Evolutionary conservation across 2,888 invertebrate species (phyloP).

Genomic region (Sepiola atlantica): DNA sequence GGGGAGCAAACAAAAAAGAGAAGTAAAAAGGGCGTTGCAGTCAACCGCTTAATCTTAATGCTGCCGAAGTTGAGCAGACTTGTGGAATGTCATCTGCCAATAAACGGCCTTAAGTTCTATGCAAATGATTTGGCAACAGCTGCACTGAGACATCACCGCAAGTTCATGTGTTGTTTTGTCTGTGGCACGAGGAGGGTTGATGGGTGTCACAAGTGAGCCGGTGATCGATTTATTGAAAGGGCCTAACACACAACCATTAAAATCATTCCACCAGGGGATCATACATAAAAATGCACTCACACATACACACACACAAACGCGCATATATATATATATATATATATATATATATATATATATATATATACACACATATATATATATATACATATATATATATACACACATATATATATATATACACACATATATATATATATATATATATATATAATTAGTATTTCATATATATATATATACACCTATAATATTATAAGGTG

Average conservation of each 20-base stretch:
- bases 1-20: neutral
- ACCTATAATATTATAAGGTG: too few relatives aligned
- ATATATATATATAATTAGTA: too few relatives aligned
- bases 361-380: too few relatives aligned
- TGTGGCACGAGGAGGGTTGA: neutral
- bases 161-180: constrained; percentile 19
- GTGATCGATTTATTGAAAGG: neutral
- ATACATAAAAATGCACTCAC: too few relatives aligned
- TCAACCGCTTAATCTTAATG: constrained; percentile 23
- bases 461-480: too few relatives aligned
- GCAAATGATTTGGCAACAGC: constrained; percentile 15
- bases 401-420: too few relatives aligned
- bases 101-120: neutral
- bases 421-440: too few relatives aligned
- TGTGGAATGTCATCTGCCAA: constrained; percentile 10
- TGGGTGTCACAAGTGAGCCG: constrained; percentile 4
- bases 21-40: neutral
- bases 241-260: neutral
- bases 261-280: too few relatives aligned
- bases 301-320: too few relatives aligned
- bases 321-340: neutral
- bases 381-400: too few relatives aligned
- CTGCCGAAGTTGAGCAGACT: neutral
- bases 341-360: too few relatives aligned
- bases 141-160: neutral